Evolutionary conservation across 2,797 vertebrate species (phyloP).

Genomic region (Lacerta bilineata): DNA sequence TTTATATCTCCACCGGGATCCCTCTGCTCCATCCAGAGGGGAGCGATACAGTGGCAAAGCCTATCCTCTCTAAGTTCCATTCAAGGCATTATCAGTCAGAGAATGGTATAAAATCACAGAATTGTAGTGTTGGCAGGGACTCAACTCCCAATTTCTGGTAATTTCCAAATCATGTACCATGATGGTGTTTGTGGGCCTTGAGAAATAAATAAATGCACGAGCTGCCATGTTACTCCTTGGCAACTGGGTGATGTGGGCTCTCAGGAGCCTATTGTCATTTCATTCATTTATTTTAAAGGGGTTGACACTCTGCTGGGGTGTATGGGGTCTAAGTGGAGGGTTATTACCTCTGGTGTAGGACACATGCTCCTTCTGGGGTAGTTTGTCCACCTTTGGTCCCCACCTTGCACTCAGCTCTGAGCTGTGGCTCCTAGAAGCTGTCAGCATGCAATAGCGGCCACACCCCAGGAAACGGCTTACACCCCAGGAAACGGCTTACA

Average conservation of each 20-base stretch:
- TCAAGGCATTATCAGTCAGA: not conserved
- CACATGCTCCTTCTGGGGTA: too few relatives aligned
- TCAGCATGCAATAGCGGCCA: too few relatives aligned
- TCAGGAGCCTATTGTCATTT: not conserved
- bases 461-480: too few relatives aligned
- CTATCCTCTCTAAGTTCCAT: not conserved
- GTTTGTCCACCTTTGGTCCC: too few relatives aligned
- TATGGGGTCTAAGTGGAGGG: too few relatives aligned
- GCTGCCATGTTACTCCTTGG: not conserved
- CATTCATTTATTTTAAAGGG: not conserved
- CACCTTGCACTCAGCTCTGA: too few relatives aligned
- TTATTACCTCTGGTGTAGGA: too few relatives aligned
- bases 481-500: too few relatives aligned
- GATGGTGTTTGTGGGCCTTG: not conserved
- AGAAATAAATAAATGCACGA: not conserved
- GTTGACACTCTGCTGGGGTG: not conserved
- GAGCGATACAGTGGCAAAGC: not conserved
- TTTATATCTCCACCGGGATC: not conserved
- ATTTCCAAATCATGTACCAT: not conserved
- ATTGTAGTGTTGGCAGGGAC: too few relatives aligned
- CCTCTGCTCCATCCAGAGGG: not conserved
- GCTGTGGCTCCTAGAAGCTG: too few relatives aligned
- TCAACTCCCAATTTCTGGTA: too few relatives aligned
- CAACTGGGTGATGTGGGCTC: too few relatives aligned
- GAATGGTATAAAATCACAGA: not conserved